Percentiles rank a stretch among this genome's conserved stretches.
Evolutionary conservation across 1,140 invertebrate genomes (phyloP).

Genomic region (Heliconius hermathena): DNA sequence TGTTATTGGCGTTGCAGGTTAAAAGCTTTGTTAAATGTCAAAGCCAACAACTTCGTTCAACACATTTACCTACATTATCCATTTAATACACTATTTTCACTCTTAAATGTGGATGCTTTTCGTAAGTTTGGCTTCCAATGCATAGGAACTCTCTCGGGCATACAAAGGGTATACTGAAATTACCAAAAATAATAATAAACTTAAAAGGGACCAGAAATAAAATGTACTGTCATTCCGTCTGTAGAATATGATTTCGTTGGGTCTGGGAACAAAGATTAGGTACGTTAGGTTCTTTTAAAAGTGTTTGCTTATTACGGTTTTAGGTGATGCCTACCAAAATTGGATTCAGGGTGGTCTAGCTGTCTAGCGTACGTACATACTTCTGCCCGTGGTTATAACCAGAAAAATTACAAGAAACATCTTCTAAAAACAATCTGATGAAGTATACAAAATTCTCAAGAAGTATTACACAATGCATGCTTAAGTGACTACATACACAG

Average conservation of each 20-base stretch:
- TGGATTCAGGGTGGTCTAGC: constrained; percentile 37
- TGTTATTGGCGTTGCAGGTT: constrained; percentile 19
- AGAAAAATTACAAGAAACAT: constrained; percentile 39
- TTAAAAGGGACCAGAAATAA: constrained; percentile 62
- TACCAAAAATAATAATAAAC: constrained; percentile 76
- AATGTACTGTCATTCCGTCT: constrained; percentile 34
- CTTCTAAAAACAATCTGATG: constrained; percentile 44
- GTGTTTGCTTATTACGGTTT: background rate
- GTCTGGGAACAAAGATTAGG: background rate
- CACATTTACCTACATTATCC: constrained; percentile 79
- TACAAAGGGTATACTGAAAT: constrained; percentile 82
- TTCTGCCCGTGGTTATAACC: constrained; percentile 36
- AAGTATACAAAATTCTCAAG: constrained; percentile 49
- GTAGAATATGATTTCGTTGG: constrained; percentile 30
- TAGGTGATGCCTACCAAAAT: background rate
- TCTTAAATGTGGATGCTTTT: constrained; percentile 79
- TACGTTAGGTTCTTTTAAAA: background rate
- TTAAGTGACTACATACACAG: constrained; percentile 67
- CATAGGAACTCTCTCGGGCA: constrained; percentile 81
- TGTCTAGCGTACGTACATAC: constrained; percentile 45
- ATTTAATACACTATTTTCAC: constrained; percentile 81
- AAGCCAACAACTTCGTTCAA: constrained; percentile 56
- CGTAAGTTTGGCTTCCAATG: constrained; percentile 80
- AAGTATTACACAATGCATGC: constrained; percentile 72
- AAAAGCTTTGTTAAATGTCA: constrained; percentile 61